Evolutionary conservation across 92 coral and sea anemone genomes (phyloP).

Genomic region (Metridium senile): DNA sequence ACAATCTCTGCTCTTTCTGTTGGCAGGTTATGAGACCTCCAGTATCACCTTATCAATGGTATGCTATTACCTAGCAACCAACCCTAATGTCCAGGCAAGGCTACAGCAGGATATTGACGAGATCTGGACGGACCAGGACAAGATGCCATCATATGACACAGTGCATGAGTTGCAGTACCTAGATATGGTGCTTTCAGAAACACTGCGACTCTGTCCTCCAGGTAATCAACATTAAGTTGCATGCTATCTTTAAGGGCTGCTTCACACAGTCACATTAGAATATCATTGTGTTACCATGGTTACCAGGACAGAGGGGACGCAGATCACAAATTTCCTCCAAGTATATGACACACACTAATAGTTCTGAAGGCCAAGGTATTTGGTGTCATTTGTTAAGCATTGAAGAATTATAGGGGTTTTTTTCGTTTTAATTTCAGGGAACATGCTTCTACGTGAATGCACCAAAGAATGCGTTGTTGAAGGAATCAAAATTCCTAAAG

Average conservation of each 20-base stretch:
- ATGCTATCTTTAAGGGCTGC: neutral
- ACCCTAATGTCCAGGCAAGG: slow-evolving; percentile 69
- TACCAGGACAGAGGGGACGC: neutral
- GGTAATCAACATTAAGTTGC: slow-evolving; percentile 50
- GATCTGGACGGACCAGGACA: slow-evolving; percentile 59
- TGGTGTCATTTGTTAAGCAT: neutral
- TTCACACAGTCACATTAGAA: too few species aligned
- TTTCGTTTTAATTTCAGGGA: slow-evolving; percentile 12
- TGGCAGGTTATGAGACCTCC: slow-evolving; percentile 87
- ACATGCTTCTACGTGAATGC: slow-evolving; percentile 32
- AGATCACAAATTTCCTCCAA: neutral
- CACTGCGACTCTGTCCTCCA: slow-evolving; percentile 68
- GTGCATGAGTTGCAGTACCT: slow-evolving; percentile 58
- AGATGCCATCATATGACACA: slow-evolving; percentile 63
- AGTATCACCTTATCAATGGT: slow-evolving; percentile 58
- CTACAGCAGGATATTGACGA: slow-evolving; percentile 75
- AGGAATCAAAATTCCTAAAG: slow-evolving; percentile 43
- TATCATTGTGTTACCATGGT: too few species aligned
- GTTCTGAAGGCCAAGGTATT: neutral
- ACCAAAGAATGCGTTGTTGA: slow-evolving; percentile 42
- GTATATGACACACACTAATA: neutral
- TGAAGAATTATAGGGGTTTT: neutral
- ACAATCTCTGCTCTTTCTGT: slow-evolving; percentile 51
- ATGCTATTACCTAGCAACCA: slow-evolving; percentile 60
- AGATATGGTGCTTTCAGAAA: slow-evolving; percentile 77